Evolutionary conservation across 1,140 invertebrate genomes (phyloP), one percentile per base, ranked within the genome.

Genomic region (Zophobas morio): DNA sequence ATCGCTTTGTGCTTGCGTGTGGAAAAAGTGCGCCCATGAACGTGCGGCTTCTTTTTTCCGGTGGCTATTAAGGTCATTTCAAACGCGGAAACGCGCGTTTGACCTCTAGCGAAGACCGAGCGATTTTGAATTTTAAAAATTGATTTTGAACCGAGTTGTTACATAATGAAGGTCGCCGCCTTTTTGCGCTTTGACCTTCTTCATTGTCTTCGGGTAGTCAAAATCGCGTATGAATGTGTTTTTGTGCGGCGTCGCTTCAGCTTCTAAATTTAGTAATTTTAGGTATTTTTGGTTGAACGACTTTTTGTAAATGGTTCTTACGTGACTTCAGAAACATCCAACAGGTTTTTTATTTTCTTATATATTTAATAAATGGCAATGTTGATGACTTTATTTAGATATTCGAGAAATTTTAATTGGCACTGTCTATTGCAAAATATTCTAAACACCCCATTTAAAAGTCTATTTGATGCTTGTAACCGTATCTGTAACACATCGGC

Each of bases 91-190:
- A 66, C 39, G 56, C 20, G 60, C 60, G 57, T 42, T 60, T 66
- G 60, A 66, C 60, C 60, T 66, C 36, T 35, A 60, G 5, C 8
- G 56, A 20, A 37, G 37, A 60, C 20, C 36, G 34, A 39, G 20
- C 35, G 39, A 66, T 66, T 66, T 66, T 42, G 33, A 66, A 42
- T 42, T 66, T 66, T 42, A 40, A 66, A 66, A 66, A 66, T 66
- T 33, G 60, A 66, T 66, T 66, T 66, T 66, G 20, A 33, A 51
- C 20, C n/a, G 49, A 57, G 49, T n/a, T 2, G 56, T 60, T 60
- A 60, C 56, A 60, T 60, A 60, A 60, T 60, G 56, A 60, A 60
- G 56, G 56, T 36, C 56, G 56, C 3, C 56, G 33, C 56, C 36
- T 3, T n/a, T 60, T 1, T 60, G 56, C 56, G 56, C 56, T 60